Percentiles rank a stretch among this genome's conserved stretches.
Conservation (phyloP, 1,140 invertebrate genomes). For the Aleiodes sp. region DNA sequence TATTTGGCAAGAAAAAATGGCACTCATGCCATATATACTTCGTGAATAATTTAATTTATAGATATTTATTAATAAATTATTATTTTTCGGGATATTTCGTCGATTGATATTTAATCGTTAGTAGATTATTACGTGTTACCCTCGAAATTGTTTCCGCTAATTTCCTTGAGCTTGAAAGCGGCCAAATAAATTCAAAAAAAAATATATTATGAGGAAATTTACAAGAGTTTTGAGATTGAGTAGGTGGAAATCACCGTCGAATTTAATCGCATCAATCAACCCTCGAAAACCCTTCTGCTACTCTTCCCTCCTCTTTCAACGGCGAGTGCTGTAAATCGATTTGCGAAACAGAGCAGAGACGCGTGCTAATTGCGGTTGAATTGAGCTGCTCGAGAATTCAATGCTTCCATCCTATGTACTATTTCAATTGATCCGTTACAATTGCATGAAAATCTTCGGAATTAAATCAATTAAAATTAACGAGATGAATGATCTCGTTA, state of each 20-base stretch:
- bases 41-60: too few relatives aligned
- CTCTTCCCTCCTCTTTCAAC: too few relatives aligned
- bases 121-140: too few relatives aligned
- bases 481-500: background rate
- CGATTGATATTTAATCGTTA: too few relatives aligned
- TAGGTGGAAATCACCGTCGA: background rate
- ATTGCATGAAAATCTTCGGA: background rate
- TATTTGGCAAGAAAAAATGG: too few relatives aligned
- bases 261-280: background rate
- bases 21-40: too few relatives aligned
- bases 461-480: background rate
- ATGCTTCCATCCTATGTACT: background rate
- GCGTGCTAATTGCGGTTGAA: conserved; percentile 4
- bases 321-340: conserved; percentile 8
- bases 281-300: too few relatives aligned
- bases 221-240: background rate
- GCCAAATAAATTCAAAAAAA: too few relatives aligned
- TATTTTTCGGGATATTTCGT: too few relatives aligned
- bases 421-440: background rate
- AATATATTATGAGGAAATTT: background rate
- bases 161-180: too few relatives aligned
- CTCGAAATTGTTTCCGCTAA: too few relatives aligned
- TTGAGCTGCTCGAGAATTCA: background rate
- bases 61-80: too few relatives aligned
- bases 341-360: conserved; percentile 2